Percentiles rank a stretch among this genome's conserved stretches.
Conservation (phyloP, 2,888 invertebrate species). For the Oscheius myriophilus region DNA sequence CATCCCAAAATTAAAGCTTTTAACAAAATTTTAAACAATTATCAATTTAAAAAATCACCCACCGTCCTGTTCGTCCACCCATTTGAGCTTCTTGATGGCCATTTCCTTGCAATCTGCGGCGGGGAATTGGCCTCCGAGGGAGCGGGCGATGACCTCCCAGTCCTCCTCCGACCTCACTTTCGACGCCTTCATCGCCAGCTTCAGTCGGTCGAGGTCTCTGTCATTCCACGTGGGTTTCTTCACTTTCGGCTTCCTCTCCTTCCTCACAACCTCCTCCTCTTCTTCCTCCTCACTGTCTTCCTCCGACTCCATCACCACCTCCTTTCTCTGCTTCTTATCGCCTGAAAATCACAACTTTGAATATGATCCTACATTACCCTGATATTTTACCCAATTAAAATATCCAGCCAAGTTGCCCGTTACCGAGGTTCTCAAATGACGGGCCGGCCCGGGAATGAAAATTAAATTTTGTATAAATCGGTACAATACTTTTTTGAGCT, state of each 20-base stretch:
- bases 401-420: no score
- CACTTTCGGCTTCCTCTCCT: background rate
- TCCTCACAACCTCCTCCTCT: background rate
- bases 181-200: background rate
- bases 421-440: no score
- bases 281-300: background rate
- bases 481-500: no score
- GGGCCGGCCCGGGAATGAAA: no score
- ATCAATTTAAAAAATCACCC: no score
- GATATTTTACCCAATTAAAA: no score
- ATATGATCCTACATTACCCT: background rate
- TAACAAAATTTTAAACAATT: no score
- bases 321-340: background rate
- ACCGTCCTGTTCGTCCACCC: background rate
- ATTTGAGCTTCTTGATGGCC: constrained; percentile 3
- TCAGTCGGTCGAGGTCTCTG: constrained; percentile 2
- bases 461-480: no score
- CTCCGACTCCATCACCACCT: background rate
- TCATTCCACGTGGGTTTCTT: constrained; percentile 11
- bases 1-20: no score
- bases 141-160: constrained; percentile 13
- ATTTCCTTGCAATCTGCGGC: background rate
- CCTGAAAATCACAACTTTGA: background rate
- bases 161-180: background rate
- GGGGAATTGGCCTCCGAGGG: background rate